phyloP scores from a whole-genome alignment of 2,797 vertebrate species.

The Pogoniulus pusillus region DNA sequence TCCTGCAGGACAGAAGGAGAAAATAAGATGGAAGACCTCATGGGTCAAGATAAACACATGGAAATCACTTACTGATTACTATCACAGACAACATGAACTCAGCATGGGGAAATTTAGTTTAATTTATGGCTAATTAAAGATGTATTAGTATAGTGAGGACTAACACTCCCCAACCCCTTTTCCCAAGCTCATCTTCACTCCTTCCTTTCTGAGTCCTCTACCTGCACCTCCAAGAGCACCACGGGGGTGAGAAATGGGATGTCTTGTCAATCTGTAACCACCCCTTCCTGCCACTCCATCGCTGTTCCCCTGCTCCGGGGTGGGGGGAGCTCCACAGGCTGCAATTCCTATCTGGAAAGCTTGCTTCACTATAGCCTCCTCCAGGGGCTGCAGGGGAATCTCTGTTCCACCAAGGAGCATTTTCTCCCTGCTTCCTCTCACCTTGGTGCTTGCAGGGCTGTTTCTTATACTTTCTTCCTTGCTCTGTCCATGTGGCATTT shows the following conservation, averaged over 20 bases:
- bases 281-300: not conserved
- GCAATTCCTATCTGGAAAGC: not conserved
- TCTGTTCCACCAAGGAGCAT: not conserved
- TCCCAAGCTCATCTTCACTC: not conserved
- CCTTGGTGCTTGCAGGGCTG: not conserved
- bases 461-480: not conserved
- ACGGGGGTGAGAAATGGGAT: not conserved
- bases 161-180: accelerated
- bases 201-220: not conserved
- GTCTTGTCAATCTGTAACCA: not conserved
- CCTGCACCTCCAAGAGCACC: not conserved
- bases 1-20: not conserved
- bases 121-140: not conserved
- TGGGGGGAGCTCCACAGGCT: too few species aligned
- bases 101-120: not conserved
- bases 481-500: accelerated
- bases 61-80: not conserved
- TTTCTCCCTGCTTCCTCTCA: not conserved
- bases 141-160: not conserved
- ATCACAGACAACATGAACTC: not conserved
- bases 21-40: not conserved
- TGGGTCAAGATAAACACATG: not conserved
- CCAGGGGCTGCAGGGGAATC: not conserved
- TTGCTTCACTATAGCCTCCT: not conserved
- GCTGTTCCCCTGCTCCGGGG: not conserved